These are phyloP conservation scores for Netelia virgata DNA, from an alignment of 2,888 invertebrate species.

Conservation along the genomic window DNA sequence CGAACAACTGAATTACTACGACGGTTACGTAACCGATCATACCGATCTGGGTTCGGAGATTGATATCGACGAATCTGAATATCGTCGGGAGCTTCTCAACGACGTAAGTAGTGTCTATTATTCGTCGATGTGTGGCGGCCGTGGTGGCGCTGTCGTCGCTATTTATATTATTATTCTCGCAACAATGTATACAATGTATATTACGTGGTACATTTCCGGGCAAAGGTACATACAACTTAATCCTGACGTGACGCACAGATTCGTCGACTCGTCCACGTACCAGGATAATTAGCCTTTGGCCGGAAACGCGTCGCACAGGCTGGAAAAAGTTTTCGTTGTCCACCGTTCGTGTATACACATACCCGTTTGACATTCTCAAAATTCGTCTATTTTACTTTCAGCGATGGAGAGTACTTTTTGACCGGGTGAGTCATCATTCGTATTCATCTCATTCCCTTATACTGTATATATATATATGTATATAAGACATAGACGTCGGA, in stretches of 20 bases:
- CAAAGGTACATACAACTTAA: no score
- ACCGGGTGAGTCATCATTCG: slow-evolving; percentile 87
- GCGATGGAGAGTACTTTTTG: slow-evolving; percentile 96
- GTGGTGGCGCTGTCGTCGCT: background rate
- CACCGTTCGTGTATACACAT: no score
- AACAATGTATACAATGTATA: no score
- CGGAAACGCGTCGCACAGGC: no score
- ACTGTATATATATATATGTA: no score
- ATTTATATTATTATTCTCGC: background rate
- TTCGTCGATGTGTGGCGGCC: slow-evolving; percentile 68
- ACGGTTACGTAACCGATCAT: slow-evolving; percentile 91
- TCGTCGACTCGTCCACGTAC: no score
- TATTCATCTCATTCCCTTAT: no score
- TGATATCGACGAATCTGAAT: slow-evolving; percentile 90
- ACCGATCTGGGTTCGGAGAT: slow-evolving; percentile 92
- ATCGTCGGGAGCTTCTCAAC: slow-evolving; percentile 91
- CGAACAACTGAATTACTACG: slow-evolving; percentile 72
- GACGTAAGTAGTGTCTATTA: slow-evolving; percentile 95
- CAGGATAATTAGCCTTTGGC: no score
- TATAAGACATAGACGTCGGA: no score
- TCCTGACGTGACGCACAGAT: no score
- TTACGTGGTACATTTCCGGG: no score
- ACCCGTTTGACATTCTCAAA: slow-evolving; percentile 20
- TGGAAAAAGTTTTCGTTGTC: no score
- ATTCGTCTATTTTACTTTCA: slow-evolving; percentile 84